Base-by-base conservation (phyloP, 2,113 vertebrate genomes). In the Brienomyrus longianalis region DNA sequence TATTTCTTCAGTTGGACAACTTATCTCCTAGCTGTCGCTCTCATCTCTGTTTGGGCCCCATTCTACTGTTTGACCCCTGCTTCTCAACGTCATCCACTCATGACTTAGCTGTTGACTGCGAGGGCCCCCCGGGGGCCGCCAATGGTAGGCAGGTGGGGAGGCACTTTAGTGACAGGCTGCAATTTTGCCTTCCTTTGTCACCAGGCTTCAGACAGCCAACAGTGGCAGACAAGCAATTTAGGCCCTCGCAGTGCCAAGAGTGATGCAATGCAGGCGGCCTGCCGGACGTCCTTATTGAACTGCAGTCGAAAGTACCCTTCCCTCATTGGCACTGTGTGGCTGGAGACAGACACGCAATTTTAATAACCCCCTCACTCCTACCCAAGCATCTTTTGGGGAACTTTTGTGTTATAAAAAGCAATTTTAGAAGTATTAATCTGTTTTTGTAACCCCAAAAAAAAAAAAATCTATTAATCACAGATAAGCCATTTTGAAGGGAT, bases 231-330 rank as follows among this genome's bases (percentile, higher is more conserved):
- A 59, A 80, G 91, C 88, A 90, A 91, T 92, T 89, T 89, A 88
- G 90, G 92, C 43, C 91, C 59, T 1, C 66, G 88, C 87, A 91
- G 45, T 52, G 88, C 89, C 52, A 90, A 92, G 50, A 52, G 15
- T 35, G 77, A 83, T 21, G 85, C 59, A 88, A 59, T 23, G 0
- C 47, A 43, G 50, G 2, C 43, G 5, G 74, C 88, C 83, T 86
- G 93, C 89, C 70, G 89, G 93, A 94, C 92, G 90, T 83, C 93
- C 92, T 94, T 94, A 95, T 94, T 96, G 93, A 93, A 95, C 95
- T 94, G 93, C 86, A 74, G 92, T 91, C 84, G 90, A 80, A 91
- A 88, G 91, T 93, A 93, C 95, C 94, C 93, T 95, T 96, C 94
- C 95, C 90, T 92, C 92, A 83, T 89, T 23, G 48, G 91, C 91